A percentile compares a stretch with the other conserved stretches of the same genome.
Evolutionary conservation across 2,888 invertebrate genomes (phyloP).

Genomic region (Megastigmus dorsalis): DNA sequence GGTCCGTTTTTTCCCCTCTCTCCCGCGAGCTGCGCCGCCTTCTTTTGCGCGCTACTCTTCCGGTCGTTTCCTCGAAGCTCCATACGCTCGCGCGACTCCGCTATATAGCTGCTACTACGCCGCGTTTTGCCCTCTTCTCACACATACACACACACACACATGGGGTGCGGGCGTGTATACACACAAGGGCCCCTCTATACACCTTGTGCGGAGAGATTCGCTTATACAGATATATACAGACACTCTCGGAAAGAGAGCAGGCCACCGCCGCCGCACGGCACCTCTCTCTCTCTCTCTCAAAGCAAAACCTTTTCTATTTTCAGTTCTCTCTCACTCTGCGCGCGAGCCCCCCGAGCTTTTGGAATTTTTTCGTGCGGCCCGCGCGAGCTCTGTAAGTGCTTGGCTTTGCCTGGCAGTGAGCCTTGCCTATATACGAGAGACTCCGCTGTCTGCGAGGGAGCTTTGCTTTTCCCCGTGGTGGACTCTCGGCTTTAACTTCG

Average conservation of each 20-base stretch:
- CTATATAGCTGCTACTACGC: too few relatives aligned
- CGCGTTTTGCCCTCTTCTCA: too few relatives aligned
- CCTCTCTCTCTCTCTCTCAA: too few relatives aligned
- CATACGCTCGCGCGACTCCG: too few relatives aligned
- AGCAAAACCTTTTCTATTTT: neutral
- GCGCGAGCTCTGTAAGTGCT: neutral
- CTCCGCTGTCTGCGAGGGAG: neutral
- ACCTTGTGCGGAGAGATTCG: neutral
- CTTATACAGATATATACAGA: too few relatives aligned
- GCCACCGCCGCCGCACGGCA: neutral
- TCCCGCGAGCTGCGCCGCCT: neutral
- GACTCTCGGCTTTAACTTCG: too few relatives aligned
- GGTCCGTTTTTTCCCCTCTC: too few relatives aligned
- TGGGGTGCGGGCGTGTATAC: neutral
- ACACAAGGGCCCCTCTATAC: too few relatives aligned
- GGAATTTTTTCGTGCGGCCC: neutral
- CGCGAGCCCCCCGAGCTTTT: too few relatives aligned
- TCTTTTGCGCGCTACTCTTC: conserved; percentile 36
- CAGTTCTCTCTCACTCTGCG: too few relatives aligned
- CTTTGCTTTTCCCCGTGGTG: too few relatives aligned
- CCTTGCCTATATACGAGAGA: neutral
- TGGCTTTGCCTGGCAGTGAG: neutral
- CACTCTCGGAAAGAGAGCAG: neutral
- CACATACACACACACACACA: too few relatives aligned
- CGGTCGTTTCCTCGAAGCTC: conserved; percentile 37